These are phyloP conservation scores for Luscinia megarhynchos DNA, from an alignment of 2,797 vertebrate species.

Conservation along the genomic window DNA sequence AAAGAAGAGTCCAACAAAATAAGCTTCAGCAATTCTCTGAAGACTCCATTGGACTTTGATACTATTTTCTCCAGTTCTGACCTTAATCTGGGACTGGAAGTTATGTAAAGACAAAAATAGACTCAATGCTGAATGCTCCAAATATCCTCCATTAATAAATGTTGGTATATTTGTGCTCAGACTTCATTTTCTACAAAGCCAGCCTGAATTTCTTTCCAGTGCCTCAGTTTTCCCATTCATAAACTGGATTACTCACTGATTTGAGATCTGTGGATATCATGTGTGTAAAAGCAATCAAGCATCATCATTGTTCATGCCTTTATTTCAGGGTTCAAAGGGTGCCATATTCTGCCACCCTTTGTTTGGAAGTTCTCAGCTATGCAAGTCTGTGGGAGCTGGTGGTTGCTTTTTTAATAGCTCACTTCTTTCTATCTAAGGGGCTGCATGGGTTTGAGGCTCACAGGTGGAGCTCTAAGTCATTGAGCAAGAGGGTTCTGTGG, in stretches of 20 bases:
- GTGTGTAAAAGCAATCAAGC: not conserved
- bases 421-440: not conserved
- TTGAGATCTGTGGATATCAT: not conserved
- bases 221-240: not conserved
- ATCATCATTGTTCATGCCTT: not conserved
- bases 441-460: not conserved
- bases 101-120: conserved; percentile 9
- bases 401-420: not conserved
- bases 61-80: conserved; percentile 45
- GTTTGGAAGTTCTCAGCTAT: not conserved
- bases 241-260: not conserved
- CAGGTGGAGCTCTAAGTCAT: not conserved
- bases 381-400: not conserved
- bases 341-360: not conserved
- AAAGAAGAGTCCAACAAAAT: conserved; percentile 40
- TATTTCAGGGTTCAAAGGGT: not conserved
- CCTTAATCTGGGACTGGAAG: conserved; percentile 35
- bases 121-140: not conserved
- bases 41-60: conserved; percentile 8
- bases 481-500: not conserved
- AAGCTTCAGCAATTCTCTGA: conserved; percentile 41
- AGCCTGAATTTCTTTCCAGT: not conserved
- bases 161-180: not conserved
- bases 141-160: not conserved
- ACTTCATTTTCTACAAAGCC: not conserved